Conservation (phyloP, 1,140 invertebrate species). For the Drosophila burlai region DNA sequence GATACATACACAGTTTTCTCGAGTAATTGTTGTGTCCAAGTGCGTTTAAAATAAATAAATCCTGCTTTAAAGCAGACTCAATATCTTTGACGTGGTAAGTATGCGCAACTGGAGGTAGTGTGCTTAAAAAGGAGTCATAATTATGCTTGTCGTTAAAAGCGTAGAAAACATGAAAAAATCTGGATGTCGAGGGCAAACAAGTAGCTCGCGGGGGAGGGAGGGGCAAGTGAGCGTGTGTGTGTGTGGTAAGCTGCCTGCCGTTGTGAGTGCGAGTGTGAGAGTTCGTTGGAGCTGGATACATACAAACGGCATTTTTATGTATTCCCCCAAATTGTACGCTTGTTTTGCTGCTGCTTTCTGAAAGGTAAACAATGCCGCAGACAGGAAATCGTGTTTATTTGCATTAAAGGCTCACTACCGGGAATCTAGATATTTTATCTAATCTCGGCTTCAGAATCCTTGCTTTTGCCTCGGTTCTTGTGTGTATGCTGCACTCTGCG, state of each 20-base stretch:
- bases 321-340: constrained; percentile 27
- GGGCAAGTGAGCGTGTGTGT: constrained; percentile 9
- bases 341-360: constrained; percentile 23
- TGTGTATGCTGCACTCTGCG: constrained; percentile 48
- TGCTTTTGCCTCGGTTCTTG: constrained; percentile 2
- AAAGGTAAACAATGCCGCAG: constrained; percentile 38
- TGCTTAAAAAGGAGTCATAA: neutral
- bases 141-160: neutral
- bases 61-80: constrained; percentile 67
- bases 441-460: constrained; percentile 23
- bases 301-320: constrained; percentile 53
- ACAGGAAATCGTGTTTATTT: constrained; percentile 28
- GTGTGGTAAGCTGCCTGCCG: constrained; percentile 17
- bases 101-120: neutral
- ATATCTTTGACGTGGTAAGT: constrained; percentile 66
- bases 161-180: constrained; percentile 5
- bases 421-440: constrained; percentile 12
- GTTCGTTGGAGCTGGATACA: constrained; percentile 43
- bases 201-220: constrained; percentile 17
- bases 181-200: constrained; percentile 16
- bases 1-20: constrained; percentile 40
- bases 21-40: constrained; percentile 27
- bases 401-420: constrained; percentile 23
- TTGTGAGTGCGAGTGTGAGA: constrained; percentile 12
- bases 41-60: constrained; percentile 56